Evolutionary conservation across 2,797 vertebrate genomes (phyloP), one percentile per base, ranked within the genome.

Genomic region (Gorsachius magnificus): DNA sequence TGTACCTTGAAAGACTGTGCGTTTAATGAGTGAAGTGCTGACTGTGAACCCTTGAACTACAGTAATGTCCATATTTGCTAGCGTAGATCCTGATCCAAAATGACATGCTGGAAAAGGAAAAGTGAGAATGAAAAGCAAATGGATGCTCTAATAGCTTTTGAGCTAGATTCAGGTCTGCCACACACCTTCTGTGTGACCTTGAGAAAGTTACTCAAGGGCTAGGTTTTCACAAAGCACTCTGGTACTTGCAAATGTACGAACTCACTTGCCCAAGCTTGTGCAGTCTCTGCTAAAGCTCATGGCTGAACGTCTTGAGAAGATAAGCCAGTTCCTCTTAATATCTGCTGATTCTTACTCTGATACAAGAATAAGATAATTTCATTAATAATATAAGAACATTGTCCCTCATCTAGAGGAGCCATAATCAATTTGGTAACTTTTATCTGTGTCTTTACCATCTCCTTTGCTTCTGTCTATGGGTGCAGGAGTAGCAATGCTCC

Each of bases 51-150:
- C 69, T 72, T 56, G 56, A 91, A 92, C 56, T 65, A 54, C 57
- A 89, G 25, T 57, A 75, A 87, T 45, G 65, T 45, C 86, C 35
- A 31, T 31, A 24, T 80, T 89, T 81, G 35, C 60, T 74, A 75
- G 60, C 1, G 2, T 28, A 83, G 64, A 91, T 90, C 60, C 77
- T 90, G 88, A 89, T 95, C 68, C 51, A 85, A 87, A 96, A 93
- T 41, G 86, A 90, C 83, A 63, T 81, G 61, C 71, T 75, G 75
- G 68, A 85, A 92, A 95, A 91, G 28, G 19, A 86, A 66, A 85
- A 89, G 79, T 70, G 75, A 92, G 74, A 87, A 95, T 56, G 68
- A 96, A 94, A 92, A 95, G 86, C 36, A 94, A 94, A 89, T 60
- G 92, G 86, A 92, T 92, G 75, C 36, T 89, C 68, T 90, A 82